phyloP scores from a whole-genome alignment of 2,797 vertebrate genomes.

The Premnoplex brunnescens region DNA sequence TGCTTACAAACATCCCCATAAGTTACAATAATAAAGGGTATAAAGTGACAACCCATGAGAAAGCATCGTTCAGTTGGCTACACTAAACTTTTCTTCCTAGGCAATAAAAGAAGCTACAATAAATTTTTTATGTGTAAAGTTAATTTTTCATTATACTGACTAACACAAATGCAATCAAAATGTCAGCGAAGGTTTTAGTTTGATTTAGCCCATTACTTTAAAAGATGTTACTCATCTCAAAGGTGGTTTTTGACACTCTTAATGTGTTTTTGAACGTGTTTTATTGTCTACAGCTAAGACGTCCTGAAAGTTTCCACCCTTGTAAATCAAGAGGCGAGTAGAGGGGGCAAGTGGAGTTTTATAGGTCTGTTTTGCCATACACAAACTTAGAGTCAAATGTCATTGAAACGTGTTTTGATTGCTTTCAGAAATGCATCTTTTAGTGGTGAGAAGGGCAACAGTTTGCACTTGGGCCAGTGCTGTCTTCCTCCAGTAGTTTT shows the following conservation, averaged over 20 bases:
- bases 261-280: constrained; percentile 54
- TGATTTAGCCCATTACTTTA: constrained; percentile 66
- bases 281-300: constrained; percentile 25
- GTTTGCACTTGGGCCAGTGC: background rate
- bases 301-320: constrained; percentile 36
- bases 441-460: background rate
- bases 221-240: constrained; percentile 51
- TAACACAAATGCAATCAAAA: constrained; percentile 60
- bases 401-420: background rate
- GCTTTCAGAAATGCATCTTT: background rate
- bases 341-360: background rate
- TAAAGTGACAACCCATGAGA: constrained; percentile 52
- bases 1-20: constrained; percentile 65
- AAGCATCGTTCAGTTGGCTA: constrained; percentile 41
- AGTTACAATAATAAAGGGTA: constrained; percentile 64
- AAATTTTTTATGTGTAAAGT: constrained; percentile 68
- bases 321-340: constrained; percentile 9
- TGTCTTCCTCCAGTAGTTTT: background rate
- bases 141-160: constrained; percentile 68
- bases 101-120: constrained; percentile 56
- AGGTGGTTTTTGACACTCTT: constrained; percentile 55
- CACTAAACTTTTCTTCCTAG: constrained; percentile 55
- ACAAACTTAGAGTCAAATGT: background rate
- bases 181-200: constrained; percentile 61
- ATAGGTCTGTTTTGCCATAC: constrained; percentile 6